phyloP scores from a whole-genome alignment of 2,113 vertebrate species.

The Xiphophorus hellerii region DNA sequence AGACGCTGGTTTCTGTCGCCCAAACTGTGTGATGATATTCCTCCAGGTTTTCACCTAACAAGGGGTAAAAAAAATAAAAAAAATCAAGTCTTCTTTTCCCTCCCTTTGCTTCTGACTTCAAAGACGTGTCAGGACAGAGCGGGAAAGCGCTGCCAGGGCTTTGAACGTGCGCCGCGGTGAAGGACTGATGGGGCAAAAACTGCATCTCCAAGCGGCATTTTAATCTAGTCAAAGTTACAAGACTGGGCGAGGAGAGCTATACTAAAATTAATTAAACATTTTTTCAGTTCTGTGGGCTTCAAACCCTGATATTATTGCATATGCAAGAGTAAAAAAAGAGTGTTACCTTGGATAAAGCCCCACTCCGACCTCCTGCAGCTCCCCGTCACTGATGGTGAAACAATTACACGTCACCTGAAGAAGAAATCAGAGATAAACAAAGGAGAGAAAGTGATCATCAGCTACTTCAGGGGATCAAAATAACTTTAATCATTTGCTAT shows the following conservation, averaged over 20 bases:
- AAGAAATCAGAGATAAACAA: slow-evolving; percentile 27
- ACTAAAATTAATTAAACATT: slow-evolving; percentile 51
- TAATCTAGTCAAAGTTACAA: slow-evolving; percentile 35
- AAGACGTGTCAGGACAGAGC: slow-evolving; percentile 50
- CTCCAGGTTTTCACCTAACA: slow-evolving; percentile 42
- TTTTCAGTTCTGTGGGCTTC: slow-evolving; percentile 19
- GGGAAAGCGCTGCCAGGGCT: background rate
- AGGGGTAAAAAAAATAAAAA: slow-evolving; percentile 19
- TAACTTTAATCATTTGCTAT: slow-evolving; percentile 28
- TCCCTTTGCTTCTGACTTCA: slow-evolving; percentile 42
- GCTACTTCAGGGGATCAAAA: slow-evolving; percentile 35
- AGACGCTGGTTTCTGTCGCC: background rate
- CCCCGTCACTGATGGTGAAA: slow-evolving; percentile 95
- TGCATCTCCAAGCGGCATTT: slow-evolving; percentile 31
- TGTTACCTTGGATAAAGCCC: slow-evolving; percentile 95
- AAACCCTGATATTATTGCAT: slow-evolving; percentile 15
- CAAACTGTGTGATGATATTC: slow-evolving; percentile 39
- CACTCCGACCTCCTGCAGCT: slow-evolving; percentile 94
- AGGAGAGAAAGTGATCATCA: slow-evolving; percentile 25
- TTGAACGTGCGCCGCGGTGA: slow-evolving; percentile 19
- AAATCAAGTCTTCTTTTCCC: slow-evolving; percentile 12
- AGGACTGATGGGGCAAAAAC: slow-evolving; percentile 32
- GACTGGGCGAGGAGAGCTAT: slow-evolving; percentile 27
- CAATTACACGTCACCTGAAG: slow-evolving; percentile 95
- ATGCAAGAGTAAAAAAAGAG: slow-evolving; percentile 9